These are phyloP conservation scores for Conistra vaccinii DNA, from an alignment of 2,888 invertebrate genomes.

Conservation along the genomic window DNA sequence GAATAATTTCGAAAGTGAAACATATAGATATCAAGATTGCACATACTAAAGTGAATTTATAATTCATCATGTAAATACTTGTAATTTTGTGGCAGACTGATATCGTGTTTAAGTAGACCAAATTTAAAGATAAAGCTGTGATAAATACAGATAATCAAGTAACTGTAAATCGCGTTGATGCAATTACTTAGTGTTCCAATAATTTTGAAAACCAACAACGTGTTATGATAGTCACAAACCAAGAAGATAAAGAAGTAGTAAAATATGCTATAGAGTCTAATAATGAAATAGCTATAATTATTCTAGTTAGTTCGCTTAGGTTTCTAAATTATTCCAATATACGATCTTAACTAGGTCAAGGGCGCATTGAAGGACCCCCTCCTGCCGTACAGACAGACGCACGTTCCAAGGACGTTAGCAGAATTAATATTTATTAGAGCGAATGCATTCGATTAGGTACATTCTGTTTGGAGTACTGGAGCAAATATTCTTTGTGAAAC, in stretches of 20 bases:
- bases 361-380: conserved; percentile 42
- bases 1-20: conserved; percentile 6
- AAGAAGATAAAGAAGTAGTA: background rate
- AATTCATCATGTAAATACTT: conserved; percentile 24
- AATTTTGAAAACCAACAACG: conserved; percentile 7
- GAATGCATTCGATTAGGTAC: conserved; percentile 20
- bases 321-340: conserved; percentile 8
- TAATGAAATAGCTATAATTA: background rate
- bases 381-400: background rate
- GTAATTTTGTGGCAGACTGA: conserved; percentile 1
- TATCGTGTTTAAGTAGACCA: conserved; percentile 20
- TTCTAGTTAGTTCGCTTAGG: conserved; percentile 25
- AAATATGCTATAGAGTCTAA: background rate
- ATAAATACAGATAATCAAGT: conserved; percentile 11
- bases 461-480: conserved; percentile 19
- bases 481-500: background rate
- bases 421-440: conserved; percentile 43
- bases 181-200: conserved; percentile 10
- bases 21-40: background rate
- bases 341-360: conserved; percentile 50
- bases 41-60: conserved; percentile 16
- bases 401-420: conserved; percentile 7
- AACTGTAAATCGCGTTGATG: conserved; percentile 11
- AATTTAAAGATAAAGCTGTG: conserved; percentile 39
- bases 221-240: background rate